These are phyloP conservation scores for Cichlasoma orientale DNA, from an alignment of 2,797 vertebrate species.

Conservation along the genomic window DNA sequence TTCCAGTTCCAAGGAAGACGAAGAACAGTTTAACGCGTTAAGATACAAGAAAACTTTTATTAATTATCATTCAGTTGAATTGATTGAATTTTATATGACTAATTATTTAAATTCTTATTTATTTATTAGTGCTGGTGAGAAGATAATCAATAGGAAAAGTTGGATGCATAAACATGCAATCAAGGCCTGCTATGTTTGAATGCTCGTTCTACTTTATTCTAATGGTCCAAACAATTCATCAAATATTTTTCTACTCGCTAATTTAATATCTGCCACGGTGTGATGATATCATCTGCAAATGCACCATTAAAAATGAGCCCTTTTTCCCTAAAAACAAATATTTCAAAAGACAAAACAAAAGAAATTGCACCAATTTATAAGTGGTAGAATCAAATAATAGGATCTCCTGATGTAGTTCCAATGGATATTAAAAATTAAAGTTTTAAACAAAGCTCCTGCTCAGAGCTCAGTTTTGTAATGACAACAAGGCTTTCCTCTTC, in stretches of 20 bases:
- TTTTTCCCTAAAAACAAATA: neutral
- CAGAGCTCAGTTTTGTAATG: neutral
- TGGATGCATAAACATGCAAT: neutral
- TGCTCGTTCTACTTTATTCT: neutral
- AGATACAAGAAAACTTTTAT: neutral
- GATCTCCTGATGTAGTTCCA: neutral
- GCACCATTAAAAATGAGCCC: no score
- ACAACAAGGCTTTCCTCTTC: slow-evolving; percentile 6
- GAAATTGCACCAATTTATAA: neutral
- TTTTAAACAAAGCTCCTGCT: slow-evolving; percentile 1
- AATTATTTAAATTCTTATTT: neutral
- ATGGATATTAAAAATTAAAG: neutral
- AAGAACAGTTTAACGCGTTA: neutral
- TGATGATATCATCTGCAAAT: neutral
- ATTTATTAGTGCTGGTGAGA: neutral
- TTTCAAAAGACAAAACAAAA: neutral
- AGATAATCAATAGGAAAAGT: no score
- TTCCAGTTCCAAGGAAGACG: no score
- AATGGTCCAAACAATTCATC: neutral
- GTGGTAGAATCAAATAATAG: neutral
- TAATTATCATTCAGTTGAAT: neutral
- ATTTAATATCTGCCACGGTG: neutral
- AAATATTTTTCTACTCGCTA: neutral
- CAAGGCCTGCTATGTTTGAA: neutral
- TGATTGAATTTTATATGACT: neutral